phyloP scores from a whole-genome alignment of 2,888 invertebrate species.

The Panorpa germanica region DNA sequence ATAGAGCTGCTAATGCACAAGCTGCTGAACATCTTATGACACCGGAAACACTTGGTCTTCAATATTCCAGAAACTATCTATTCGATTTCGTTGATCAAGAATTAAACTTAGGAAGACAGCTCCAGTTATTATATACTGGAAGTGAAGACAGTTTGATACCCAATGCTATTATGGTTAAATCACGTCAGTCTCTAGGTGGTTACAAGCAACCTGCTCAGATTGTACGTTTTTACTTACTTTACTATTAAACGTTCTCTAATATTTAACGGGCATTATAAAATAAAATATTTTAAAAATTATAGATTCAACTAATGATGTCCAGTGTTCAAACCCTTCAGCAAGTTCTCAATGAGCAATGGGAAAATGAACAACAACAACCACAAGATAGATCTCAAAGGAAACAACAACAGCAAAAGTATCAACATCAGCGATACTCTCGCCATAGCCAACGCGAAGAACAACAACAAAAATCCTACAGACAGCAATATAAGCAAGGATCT shows the following conservation, averaged over 20 bases:
- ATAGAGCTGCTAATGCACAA: conserved; percentile 27
- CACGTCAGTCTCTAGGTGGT: conserved; percentile 20
- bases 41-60: conserved; percentile 26
- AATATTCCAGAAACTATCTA: conserved; percentile 29
- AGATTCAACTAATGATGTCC: no score
- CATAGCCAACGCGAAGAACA: conserved; percentile 12
- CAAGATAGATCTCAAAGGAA: conserved; percentile 3
- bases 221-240: no score
- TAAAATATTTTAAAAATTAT: no score
- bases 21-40: conserved; percentile 28
- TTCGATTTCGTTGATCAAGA: conserved; percentile 23
- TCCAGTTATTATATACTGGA: conserved; percentile 27
- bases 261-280: no score
- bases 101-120: conserved; percentile 24
- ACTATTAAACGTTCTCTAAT: no score
- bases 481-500: no score
- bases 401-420: conserved; percentile 10
- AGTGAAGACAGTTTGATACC: conserved; percentile 36
- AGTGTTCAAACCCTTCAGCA: no score
- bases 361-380: conserved; percentile 21
- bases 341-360: conserved; percentile 18
- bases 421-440: neutral
- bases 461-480: conserved; percentile 17
- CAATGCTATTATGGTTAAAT: conserved; percentile 20
- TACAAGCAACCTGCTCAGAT: conserved; percentile 17